Percentiles rank a stretch among this genome's conserved stretches.
These are phyloP conservation scores for Heliocidaris erythrogramma DNA, from an alignment of 35 echinoderm and acorn worm species.

Conservation along the genomic window DNA sequence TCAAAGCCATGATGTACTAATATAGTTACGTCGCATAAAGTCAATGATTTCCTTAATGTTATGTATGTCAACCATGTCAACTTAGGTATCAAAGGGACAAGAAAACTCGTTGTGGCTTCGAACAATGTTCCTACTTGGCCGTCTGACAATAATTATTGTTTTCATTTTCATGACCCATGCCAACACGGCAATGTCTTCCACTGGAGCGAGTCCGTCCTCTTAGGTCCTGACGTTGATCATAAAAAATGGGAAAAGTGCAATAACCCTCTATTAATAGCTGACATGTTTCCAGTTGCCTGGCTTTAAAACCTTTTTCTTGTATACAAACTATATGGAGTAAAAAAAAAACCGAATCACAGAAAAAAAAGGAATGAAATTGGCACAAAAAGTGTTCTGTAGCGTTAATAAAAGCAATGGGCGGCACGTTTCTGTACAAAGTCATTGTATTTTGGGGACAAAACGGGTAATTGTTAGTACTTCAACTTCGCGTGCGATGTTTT, in stretches of 20 bases:
- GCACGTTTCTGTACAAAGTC: background rate
- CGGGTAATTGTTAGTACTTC: background rate
- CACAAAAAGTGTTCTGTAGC: background rate
- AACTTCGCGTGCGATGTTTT: background rate
- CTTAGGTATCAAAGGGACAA: background rate
- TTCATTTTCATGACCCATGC: background rate
- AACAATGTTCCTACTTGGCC: background rate
- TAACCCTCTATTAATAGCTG: slow-evolving; percentile 17
- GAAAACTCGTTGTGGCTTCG: background rate
- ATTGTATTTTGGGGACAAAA: background rate
- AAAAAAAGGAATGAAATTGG: background rate
- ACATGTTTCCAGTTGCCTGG: slow-evolving; percentile 9
- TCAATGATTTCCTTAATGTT: background rate
- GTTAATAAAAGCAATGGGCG: slow-evolving; percentile 10
- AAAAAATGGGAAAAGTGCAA: background rate
- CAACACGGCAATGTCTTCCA: background rate
- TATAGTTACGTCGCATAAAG: background rate
- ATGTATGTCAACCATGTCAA: slow-evolving; percentile 10
- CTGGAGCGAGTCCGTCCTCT: background rate
- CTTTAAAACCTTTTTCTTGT: background rate
- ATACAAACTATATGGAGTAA: background rate
- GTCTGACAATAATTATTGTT: background rate
- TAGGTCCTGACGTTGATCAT: background rate
- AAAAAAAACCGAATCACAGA: background rate
- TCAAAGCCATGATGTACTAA: background rate